A percentile compares a stretch with the other conserved stretches of the same genome.
Conservation (phyloP, 2,113 vertebrate genomes). For the Actenoides lindsayi region DNA sequence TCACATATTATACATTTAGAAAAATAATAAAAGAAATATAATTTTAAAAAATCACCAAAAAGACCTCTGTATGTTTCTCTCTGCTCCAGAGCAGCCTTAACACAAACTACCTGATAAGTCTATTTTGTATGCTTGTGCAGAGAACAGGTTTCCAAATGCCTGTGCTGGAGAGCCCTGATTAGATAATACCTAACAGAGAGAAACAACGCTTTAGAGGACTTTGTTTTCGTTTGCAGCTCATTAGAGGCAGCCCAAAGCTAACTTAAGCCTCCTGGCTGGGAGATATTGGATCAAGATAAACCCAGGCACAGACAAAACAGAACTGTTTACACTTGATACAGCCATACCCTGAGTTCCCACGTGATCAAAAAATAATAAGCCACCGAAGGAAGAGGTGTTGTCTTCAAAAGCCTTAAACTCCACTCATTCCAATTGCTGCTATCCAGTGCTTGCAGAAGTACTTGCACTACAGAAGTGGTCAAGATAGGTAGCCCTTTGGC, state of each 20-base stretch:
- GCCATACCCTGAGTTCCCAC: background rate
- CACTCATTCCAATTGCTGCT: background rate
- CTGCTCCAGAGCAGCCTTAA: background rate
- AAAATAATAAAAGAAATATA: background rate
- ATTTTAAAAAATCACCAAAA: background rate
- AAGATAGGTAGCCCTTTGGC: background rate
- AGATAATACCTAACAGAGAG: constrained; percentile 12
- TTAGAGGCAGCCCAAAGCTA: constrained; percentile 29
- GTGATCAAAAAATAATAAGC: background rate
- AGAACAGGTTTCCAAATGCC: constrained; percentile 14
- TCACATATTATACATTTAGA: background rate
- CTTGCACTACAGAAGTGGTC: background rate
- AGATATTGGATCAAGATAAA: constrained; percentile 37
- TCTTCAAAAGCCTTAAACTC: background rate
- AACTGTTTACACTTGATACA: background rate
- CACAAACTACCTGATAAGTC: background rate
- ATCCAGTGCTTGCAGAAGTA: background rate
- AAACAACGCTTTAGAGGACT: background rate
- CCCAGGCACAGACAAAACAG: constrained; percentile 22
- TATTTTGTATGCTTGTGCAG: background rate
- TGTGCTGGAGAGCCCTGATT: background rate
- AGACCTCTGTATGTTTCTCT: background rate
- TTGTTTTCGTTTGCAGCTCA: constrained; percentile 53
- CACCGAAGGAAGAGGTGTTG: background rate
- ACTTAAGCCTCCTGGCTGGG: constrained; percentile 8